Evolutionary conservation across 1,140 invertebrate genomes (phyloP).

Genomic region (Anastrepha ludens): DNA sequence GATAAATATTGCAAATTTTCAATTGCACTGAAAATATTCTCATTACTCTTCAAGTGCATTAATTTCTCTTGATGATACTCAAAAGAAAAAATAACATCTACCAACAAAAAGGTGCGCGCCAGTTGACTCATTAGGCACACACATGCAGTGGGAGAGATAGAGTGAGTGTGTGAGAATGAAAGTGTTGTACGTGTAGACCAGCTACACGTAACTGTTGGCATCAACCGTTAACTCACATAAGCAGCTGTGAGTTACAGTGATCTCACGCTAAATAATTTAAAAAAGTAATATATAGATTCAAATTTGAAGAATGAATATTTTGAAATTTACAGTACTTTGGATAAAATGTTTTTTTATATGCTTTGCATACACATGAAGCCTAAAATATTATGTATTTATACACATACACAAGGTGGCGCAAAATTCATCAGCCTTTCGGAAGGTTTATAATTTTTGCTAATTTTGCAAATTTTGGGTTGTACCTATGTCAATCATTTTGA

Average conservation of each 20-base stretch:
- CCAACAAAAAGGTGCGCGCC: neutral
- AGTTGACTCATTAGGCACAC: neutral
- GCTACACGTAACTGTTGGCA: neutral
- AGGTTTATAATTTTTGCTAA: too few relatives aligned
- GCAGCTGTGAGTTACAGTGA: slow-evolving; percentile 29
- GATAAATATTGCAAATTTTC: slow-evolving; percentile 8
- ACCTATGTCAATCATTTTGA: too few relatives aligned
- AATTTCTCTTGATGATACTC: slow-evolving; percentile 19
- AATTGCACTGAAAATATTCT: slow-evolving; percentile 37
- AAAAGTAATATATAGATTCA: neutral
- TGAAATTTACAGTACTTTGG: neutral
- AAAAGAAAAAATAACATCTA: slow-evolving; percentile 16
- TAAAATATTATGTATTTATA: too few relatives aligned
- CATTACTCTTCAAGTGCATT: slow-evolving; percentile 29
- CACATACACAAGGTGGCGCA: too few relatives aligned
- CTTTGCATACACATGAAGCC: too few relatives aligned
- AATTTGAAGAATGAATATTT: neutral
- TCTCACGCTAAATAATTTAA: slow-evolving; percentile 17
- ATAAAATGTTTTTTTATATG: too few relatives aligned
- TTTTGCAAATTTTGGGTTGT: too few relatives aligned
- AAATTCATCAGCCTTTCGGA: too few relatives aligned
- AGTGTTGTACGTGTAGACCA: neutral
- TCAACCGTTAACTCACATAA: slow-evolving; percentile 44
- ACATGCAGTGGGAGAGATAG: neutral
- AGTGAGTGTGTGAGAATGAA: slow-evolving; percentile 22